These are phyloP conservation scores for Centropristis striata DNA, from an alignment of 2,113 vertebrate genomes.

Conservation along the genomic window DNA sequence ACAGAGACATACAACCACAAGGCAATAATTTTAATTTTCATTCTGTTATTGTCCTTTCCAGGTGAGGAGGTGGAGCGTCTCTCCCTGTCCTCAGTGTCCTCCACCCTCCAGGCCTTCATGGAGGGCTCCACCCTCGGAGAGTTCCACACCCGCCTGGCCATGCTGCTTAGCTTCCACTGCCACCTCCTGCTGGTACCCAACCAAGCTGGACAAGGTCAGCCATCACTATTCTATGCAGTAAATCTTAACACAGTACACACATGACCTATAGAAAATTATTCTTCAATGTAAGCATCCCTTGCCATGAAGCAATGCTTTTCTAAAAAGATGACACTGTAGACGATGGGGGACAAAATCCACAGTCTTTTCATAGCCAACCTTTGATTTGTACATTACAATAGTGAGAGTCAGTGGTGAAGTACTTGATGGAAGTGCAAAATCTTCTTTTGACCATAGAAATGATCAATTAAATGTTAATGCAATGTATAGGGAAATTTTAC, in stretches of 20 bases:
- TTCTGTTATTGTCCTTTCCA: conserved; percentile 13
- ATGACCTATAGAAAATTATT: no score
- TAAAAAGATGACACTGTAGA: background rate
- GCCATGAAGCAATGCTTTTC: background rate
- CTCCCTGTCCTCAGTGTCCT: conserved; percentile 86
- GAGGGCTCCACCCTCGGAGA: conserved; percentile 94
- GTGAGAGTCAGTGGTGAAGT: no score
- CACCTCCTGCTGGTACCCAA: conserved; percentile 91
- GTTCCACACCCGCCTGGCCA: conserved; percentile 89
- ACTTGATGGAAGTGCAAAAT: no score
- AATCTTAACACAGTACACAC: background rate
- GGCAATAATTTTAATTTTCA: background rate
- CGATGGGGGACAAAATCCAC: background rate
- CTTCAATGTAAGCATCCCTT: background rate
- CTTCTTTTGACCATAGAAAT: no score
- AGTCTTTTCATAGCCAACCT: no score
- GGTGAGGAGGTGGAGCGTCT: conserved; percentile 65
- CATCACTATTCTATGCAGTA: background rate
- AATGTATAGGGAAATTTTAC: no score
- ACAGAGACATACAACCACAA: no score
- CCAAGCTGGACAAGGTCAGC: conserved; percentile 88
- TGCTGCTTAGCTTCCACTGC: conserved; percentile 95
- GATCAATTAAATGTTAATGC: no score
- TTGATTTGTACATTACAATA: no score
- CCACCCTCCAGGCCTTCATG: conserved; percentile 92